Percentiles rank a stretch among this genome's conserved stretches.
These are phyloP conservation scores for Microplitis manilae DNA, from an alignment of 2,888 invertebrate genomes.

Conservation along the genomic window DNA sequence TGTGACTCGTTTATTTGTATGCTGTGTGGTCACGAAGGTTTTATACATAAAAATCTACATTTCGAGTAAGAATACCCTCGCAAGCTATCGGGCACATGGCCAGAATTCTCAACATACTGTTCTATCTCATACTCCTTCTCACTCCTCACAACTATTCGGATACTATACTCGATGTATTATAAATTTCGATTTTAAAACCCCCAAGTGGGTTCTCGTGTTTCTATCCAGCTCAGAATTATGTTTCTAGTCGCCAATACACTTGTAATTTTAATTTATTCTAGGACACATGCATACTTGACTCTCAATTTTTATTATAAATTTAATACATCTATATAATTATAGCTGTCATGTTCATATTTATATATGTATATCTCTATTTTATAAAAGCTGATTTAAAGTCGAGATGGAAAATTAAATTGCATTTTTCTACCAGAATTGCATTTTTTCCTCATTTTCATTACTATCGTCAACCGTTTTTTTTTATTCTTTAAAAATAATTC, in stretches of 20 bases:
- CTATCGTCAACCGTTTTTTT: not conserved
- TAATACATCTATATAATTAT: not conserved
- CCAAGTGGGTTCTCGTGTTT: conserved; percentile 24
- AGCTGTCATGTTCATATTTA: not conserved
- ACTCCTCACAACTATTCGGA: conserved; percentile 22
- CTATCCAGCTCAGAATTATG: conserved; percentile 33
- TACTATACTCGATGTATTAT: conserved; percentile 54
- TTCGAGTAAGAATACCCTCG: conserved; percentile 4
- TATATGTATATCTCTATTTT: conserved; percentile 17
- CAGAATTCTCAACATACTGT: conserved; percentile 51
- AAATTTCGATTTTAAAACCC: conserved; percentile 51
- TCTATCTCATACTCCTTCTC: conserved; percentile 30
- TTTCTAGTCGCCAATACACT: conserved; percentile 38
- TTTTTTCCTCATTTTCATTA: not conserved
- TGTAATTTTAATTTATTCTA: conserved; percentile 45
- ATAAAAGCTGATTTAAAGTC: conserved; percentile 21
- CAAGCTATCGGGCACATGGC: conserved; percentile 55
- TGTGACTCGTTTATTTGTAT: not conserved
- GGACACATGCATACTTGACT: conserved; percentile 26
- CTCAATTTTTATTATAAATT: conserved; percentile 32
- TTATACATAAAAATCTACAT: not conserved
- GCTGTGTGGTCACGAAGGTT: not conserved
- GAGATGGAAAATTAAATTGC: not conserved
- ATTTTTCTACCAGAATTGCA: not conserved
- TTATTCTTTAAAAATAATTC: not conserved